phyloP scores from a whole-genome alignment of 2,113 vertebrate species.

The Cercocebus atys region DNA sequence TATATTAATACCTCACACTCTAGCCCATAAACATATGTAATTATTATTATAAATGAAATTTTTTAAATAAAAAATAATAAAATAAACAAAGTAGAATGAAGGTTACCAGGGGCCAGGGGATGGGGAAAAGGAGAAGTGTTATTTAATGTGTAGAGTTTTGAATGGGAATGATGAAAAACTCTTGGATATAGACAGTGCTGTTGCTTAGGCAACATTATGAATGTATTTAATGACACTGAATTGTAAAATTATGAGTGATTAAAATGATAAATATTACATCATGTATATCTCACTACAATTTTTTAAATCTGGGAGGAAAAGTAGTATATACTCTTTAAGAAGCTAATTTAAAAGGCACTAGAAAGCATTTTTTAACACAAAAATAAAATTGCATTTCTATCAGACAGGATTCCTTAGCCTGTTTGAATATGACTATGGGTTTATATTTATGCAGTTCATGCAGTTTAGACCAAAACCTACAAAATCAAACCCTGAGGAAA shows the following conservation, averaged over 20 bases:
- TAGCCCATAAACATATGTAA: not conserved
- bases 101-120: not conserved
- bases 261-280: not conserved
- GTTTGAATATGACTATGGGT: not conserved
- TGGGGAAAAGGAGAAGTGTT: not conserved
- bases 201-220: not conserved
- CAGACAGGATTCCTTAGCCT: not conserved
- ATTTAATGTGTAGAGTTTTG: not conserved
- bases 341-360: conserved; percentile 33
- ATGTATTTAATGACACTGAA: not conserved
- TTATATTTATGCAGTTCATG: not conserved
- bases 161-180: not conserved
- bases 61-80: not conserved
- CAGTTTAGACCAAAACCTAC: conserved; percentile 36
- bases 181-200: not conserved
- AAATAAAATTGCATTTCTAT: not conserved
- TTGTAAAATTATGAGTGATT: not conserved
- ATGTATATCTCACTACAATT: not conserved
- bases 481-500: conserved; percentile 51
- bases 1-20: not conserved
- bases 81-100: not conserved
- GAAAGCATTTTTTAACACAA: not conserved
- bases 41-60: not conserved
- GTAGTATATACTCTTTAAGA: not conserved
- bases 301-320: not conserved